A percentile compares a stretch with the other conserved stretches of the same genome.
phyloP scores from a whole-genome alignment of 2,797 vertebrate genomes.

The Fundulus diaphanus region DNA sequence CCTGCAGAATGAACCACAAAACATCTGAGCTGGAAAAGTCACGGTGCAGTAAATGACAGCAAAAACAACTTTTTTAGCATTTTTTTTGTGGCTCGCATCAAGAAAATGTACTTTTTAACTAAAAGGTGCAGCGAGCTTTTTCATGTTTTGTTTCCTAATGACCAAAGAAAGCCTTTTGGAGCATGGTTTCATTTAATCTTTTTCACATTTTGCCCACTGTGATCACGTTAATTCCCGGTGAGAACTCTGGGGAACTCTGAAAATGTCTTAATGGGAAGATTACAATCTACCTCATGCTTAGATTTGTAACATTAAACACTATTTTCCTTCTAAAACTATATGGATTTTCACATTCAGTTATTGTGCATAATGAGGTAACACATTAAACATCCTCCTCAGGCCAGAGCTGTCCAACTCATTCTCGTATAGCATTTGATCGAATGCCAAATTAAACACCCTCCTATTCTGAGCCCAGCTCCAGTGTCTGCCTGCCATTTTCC shows the following conservation, averaged over 20 bases:
- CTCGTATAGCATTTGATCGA: conserved; percentile 11
- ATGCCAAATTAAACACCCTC: conserved; percentile 41
- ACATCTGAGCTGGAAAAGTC: background rate
- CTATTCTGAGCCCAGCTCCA: conserved; percentile 46
- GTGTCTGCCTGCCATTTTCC: conserved; percentile 51
- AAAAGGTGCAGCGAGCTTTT: background rate
- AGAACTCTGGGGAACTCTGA: background rate
- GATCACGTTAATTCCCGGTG: background rate
- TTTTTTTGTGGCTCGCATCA: background rate
- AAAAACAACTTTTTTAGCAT: background rate
- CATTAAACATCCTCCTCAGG: conserved; percentile 25
- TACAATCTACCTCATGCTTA: background rate
- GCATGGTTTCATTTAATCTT: background rate
- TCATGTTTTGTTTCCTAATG: conserved; percentile 1
- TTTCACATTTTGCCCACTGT: background rate
- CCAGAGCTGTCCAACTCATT: conserved; percentile 19
- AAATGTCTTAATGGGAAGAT: background rate
- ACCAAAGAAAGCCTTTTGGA: background rate
- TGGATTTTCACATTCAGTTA: background rate
- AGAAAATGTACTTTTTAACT: conserved; percentile 5
- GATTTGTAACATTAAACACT: background rate
- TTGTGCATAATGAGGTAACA: conserved; percentile 6
- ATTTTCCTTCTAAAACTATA: background rate
- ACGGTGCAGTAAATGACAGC: background rate
- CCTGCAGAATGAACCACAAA: background rate